A percentile compares a stretch with the other conserved stretches of the same genome.
phyloP scores from a whole-genome alignment of 2,888 invertebrate genomes.

The Pristionchus arcanus region DNA sequence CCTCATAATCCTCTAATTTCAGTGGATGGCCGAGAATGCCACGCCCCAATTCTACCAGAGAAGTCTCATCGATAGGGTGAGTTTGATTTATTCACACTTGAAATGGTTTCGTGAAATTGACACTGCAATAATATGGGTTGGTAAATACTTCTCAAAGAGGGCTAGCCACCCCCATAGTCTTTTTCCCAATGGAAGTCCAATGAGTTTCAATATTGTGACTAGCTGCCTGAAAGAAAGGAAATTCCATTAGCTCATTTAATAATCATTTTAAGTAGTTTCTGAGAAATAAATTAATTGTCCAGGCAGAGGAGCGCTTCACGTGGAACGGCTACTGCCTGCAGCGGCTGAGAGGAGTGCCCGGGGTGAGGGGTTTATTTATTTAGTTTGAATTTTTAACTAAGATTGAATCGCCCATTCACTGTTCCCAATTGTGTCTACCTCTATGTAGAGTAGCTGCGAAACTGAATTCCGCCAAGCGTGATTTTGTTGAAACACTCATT shows the following conservation, averaged over 20 bases:
- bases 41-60: slow-evolving; percentile 69
- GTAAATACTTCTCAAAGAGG: no score
- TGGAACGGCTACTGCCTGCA: slow-evolving; percentile 90
- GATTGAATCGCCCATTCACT: no score
- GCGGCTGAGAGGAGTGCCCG: slow-evolving; percentile 62
- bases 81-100: background rate
- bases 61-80: slow-evolving; percentile 70
- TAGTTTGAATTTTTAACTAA: background rate
- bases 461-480: background rate
- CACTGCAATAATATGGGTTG: no score
- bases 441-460: no score
- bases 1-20: background rate
- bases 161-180: no score
- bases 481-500: background rate
- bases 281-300: slow-evolving; percentile 49
- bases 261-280: no score
- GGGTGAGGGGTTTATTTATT: slow-evolving; percentile 57
- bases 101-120: no score
- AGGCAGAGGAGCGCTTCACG: slow-evolving; percentile 90
- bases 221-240: no score
- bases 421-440: no score
- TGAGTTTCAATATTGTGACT: no score
- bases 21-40: slow-evolving; percentile 79
- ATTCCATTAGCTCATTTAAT: no score
- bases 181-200: no score